Evolutionary conservation across 2,113 vertebrate genomes (phyloP).

Genomic region (Chaetops frenatus): DNA sequence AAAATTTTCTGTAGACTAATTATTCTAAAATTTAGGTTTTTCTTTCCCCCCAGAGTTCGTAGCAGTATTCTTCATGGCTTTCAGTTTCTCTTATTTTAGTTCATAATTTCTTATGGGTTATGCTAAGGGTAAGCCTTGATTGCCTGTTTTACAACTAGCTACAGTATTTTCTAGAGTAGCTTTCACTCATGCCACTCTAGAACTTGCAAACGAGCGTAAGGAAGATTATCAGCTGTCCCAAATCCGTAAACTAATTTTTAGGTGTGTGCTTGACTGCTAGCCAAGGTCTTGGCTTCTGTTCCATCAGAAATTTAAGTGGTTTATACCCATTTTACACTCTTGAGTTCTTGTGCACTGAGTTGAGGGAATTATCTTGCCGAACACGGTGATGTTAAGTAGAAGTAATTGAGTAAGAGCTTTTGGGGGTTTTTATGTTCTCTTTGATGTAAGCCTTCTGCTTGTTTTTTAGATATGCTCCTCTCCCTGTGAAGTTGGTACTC

Average conservation of each 20-base stretch:
- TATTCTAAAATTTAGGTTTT: background rate
- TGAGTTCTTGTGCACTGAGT: background rate
- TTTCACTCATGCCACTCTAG: background rate
- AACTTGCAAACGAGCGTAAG: background rate
- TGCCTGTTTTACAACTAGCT: background rate
- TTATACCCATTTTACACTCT: constrained; percentile 13
- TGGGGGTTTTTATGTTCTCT: background rate
- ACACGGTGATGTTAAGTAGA: background rate
- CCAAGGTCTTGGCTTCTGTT: constrained; percentile 27
- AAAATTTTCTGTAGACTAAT: background rate
- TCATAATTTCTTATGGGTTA: background rate
- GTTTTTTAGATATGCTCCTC: background rate
- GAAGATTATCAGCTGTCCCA: background rate
- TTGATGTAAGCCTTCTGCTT: background rate
- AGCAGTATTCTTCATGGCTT: background rate
- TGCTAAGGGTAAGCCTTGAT: background rate
- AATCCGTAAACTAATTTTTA: constrained; percentile 4
- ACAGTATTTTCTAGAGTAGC: background rate
- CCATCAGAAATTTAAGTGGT: background rate
- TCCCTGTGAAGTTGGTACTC: background rate
- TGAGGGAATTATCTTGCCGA: background rate
- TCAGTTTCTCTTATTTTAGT: background rate
- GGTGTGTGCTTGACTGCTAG: background rate
- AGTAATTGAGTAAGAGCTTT: background rate
- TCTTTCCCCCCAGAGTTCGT: background rate